phyloP scores from a whole-genome alignment of 2,113 vertebrate species.

The Saimiri boliviensis region DNA sequence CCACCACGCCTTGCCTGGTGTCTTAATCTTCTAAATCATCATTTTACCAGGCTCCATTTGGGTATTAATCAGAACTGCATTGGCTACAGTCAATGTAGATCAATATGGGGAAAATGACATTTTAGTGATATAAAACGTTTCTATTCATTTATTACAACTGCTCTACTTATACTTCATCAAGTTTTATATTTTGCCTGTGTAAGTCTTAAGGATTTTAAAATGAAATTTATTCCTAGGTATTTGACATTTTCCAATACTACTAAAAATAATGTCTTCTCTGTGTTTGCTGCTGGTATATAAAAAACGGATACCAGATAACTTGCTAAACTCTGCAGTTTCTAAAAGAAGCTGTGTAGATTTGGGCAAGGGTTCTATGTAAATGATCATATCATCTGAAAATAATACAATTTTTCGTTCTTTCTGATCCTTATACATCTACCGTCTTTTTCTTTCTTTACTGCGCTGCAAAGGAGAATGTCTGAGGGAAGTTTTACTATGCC shows the following conservation, averaged over 20 bases:
- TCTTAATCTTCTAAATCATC: background rate
- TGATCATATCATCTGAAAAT: background rate
- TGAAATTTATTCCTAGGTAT: background rate
- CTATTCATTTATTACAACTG: background rate
- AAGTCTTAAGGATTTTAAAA: background rate
- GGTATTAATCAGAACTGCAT: background rate
- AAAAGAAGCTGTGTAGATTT: background rate
- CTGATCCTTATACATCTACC: too few species aligned
- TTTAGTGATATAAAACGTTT: background rate
- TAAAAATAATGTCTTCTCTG: background rate
- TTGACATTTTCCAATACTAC: background rate
- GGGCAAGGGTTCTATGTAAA: background rate
- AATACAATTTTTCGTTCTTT: background rate
- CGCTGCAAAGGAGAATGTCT: background rate
- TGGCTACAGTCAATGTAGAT: background rate
- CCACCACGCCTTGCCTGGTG: too few species aligned
- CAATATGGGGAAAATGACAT: background rate
- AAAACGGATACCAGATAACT: background rate
- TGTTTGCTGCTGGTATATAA: background rate
- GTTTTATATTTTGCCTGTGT: background rate
- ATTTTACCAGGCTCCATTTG: background rate
- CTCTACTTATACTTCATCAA: background rate
- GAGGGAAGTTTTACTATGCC: background rate
- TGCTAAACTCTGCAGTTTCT: background rate
- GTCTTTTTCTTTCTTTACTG: background rate